Evolutionary conservation across 2,888 invertebrate genomes (phyloP).

Genomic region (Pinctada fucata): DNA sequence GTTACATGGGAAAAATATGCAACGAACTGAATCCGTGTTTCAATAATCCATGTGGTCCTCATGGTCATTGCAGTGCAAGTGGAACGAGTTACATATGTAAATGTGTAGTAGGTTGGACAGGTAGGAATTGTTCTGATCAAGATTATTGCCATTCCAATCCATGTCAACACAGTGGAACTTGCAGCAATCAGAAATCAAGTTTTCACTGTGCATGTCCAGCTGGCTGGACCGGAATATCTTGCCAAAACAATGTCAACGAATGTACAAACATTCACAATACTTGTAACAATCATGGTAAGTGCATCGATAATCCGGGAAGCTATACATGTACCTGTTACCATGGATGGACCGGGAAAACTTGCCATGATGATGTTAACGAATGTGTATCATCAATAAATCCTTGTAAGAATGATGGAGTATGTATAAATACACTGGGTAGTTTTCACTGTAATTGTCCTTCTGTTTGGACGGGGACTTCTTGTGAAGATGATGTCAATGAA

Average conservation of each 20-base stretch:
- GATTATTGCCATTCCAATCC: constrained; percentile 14
- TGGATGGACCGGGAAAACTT: constrained; percentile 16
- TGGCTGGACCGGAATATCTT: constrained; percentile 21
- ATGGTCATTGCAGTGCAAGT: constrained; percentile 13
- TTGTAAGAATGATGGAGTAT: too few species aligned
- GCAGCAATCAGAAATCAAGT: constrained; percentile 10
- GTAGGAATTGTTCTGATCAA: constrained; percentile 3
- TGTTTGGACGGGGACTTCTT: constrained; percentile 9
- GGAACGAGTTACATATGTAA: constrained; percentile 13
- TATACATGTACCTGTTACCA: constrained; percentile 11
- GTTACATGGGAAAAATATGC: neutral
- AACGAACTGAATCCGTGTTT: constrained; percentile 13
- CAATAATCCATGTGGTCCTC: constrained; percentile 1
- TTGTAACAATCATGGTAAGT: constrained; percentile 25
- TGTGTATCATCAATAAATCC: neutral
- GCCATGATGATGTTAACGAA: constrained; percentile 24
- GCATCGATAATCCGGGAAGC: neutral
- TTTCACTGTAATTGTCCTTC: constrained; percentile 16
- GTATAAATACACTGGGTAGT: constrained; percentile 18
- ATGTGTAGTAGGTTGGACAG: constrained; percentile 26
- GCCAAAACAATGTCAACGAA: constrained; percentile 14
- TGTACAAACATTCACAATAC: neutral
- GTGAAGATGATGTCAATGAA: too few species aligned
- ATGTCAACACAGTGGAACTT: constrained; percentile 17
- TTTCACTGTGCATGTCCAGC: constrained; percentile 15